Evolutionary conservation across 2,113 vertebrate species (phyloP).

Genomic region (Aphyosemion australe): DNA sequence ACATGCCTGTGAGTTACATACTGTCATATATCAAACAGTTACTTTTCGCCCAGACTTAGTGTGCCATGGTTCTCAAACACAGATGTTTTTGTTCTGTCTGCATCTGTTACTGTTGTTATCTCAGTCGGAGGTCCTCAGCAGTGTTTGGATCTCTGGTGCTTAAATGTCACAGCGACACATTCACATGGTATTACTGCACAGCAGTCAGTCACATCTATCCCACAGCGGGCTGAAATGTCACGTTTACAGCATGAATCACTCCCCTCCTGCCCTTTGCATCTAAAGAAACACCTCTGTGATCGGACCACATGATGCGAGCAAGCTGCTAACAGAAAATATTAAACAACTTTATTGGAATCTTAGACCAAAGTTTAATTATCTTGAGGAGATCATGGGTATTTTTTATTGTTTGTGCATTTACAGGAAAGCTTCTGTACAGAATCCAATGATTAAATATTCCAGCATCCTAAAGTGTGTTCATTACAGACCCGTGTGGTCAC

Average conservation of each 20-base stretch:
- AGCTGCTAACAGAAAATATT: not conserved
- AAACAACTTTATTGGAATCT: too few species aligned
- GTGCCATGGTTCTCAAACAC: too few species aligned
- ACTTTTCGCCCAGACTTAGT: too few species aligned
- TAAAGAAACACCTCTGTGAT: not conserved
- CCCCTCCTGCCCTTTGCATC: not conserved
- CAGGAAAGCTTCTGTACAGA: too few species aligned
- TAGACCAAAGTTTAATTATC: too few species aligned
- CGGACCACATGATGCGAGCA: not conserved
- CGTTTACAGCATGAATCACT: conserved; percentile 20
- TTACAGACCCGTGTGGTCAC: too few species aligned
- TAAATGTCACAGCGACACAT: conserved; percentile 6
- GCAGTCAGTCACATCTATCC: conserved; percentile 1
- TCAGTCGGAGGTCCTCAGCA: not conserved
- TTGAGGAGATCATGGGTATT: too few species aligned
- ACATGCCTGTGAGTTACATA: too few species aligned
- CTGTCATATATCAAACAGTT: too few species aligned
- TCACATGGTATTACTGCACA: conserved; percentile 10
- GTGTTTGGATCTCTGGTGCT: conserved; percentile 1
- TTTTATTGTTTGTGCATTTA: too few species aligned
- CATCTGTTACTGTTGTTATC: not conserved
- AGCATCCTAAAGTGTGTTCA: too few species aligned
- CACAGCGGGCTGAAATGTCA: conserved; percentile 9
- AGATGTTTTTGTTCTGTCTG: not conserved
- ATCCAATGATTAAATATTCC: too few species aligned